phyloP scores from a whole-genome alignment of 2,888 invertebrate species.

The Epistrophe grossulariae region DNA sequence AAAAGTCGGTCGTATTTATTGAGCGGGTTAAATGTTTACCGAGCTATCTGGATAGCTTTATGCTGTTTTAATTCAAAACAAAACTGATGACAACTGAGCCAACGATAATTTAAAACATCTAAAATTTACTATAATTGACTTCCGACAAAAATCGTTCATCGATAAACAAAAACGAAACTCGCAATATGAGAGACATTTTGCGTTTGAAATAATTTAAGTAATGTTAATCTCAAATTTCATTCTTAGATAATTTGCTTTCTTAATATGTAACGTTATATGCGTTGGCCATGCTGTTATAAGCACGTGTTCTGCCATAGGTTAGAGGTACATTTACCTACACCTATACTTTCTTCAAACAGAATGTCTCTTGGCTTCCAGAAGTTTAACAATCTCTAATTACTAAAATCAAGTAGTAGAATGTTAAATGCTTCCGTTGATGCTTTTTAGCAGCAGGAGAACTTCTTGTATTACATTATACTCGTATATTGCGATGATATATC shows the following conservation, averaged over 20 bases:
- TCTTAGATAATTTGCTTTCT: neutral
- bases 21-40: no score
- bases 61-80: no score
- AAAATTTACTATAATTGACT: no score
- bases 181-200: neutral
- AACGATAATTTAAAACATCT: no score
- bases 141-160: no score
- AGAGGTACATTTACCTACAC: neutral
- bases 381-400: constrained; percentile 55
- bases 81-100: no score
- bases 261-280: constrained; percentile 1
- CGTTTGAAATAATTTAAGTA: neutral
- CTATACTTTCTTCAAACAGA: constrained; percentile 7
- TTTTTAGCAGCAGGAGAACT: constrained; percentile 40
- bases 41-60: no score
- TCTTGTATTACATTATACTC: constrained; percentile 54
- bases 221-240: neutral
- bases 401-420: constrained; percentile 7
- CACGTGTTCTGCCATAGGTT: constrained; percentile 9
- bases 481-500: constrained; percentile 38
- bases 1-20: no score
- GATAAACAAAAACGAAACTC: no score
- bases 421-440: constrained; percentile 48
- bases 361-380: constrained; percentile 19
- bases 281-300: neutral